Conservation (phyloP, 2,113 vertebrate genomes). For the Stictonetta naevosa region DNA sequence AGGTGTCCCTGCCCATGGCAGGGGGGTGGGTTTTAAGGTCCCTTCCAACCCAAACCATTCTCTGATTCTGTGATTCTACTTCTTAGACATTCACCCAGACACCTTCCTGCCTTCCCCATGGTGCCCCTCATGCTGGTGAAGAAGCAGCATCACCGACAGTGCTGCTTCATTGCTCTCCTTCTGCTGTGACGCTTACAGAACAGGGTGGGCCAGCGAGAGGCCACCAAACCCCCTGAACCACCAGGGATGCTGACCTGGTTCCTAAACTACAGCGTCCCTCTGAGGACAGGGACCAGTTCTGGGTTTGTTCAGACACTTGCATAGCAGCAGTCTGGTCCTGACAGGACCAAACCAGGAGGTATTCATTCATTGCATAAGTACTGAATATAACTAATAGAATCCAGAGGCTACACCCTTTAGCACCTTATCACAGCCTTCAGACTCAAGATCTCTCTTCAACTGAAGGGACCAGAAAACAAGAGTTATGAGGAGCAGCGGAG, state of each 20-base stretch:
- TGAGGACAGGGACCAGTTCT: not conserved
- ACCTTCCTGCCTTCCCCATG: rapidly evolving
- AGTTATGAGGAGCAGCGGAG: not conserved
- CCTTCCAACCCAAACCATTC: no score
- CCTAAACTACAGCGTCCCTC: no score
- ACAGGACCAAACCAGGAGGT: not conserved
- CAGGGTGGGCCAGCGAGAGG: not conserved
- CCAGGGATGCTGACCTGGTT: not conserved
- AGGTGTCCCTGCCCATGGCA: no score
- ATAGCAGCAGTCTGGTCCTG: not conserved
- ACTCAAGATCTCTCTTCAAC: not conserved
- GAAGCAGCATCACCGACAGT: rapidly evolving
- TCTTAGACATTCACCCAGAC: not conserved
- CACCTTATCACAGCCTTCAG: not conserved
- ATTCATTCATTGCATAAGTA: not conserved
- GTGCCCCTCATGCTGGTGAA: not conserved
- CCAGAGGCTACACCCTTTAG: not conserved
- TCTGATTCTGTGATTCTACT: no score
- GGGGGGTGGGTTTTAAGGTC: no score
- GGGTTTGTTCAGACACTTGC: not conserved
- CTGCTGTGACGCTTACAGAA: not conserved
- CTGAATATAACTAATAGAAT: not conserved
- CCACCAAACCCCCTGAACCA: not conserved
- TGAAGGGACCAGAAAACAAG: not conserved
- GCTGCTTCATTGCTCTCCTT: not conserved